Base-by-base conservation (phyloP, 2,797 vertebrate species). In the Melanotaenia parkinsoni region DNA sequence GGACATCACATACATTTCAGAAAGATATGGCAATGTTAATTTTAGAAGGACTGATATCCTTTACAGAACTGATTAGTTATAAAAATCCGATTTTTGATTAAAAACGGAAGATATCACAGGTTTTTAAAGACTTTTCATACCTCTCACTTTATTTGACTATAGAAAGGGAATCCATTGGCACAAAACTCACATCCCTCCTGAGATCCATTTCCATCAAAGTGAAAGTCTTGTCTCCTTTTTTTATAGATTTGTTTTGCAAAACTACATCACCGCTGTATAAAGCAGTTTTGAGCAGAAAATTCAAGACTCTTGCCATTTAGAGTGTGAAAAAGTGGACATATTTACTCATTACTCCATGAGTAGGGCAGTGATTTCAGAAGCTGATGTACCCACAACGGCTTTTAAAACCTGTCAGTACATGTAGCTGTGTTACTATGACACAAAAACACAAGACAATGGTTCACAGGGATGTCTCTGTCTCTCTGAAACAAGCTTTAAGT, bases 191-290 rank as follows among this genome's bases (percentile, higher is more conserved):
- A 54, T 51, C 32, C 33, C 53, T 54, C 20, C 14, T 30, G 22
- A 76, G 58, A 65, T 64, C n/a, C 0, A 1, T 66, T 61, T 66
- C 28, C 18, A 63, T 75, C 40, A 58, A 63, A 75, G 53, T 35
- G 20, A 75, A 57, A 57, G 38, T 47, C 8, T 30, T 30, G 1
- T 24, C 28, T 35, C n/a, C 4, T 4, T 56, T 68, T 2, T 11
- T 47, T 43, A 28, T 1, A 5, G 24, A 2, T 12, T 47, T 77
- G 22, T 45, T 38, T 33, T 61, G 18, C 5, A 16, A 16, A 2
- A 16, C 57, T 43, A 72, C 37, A 61, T 62, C 56, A 47, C 20
- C 47, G 33, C 20, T 16, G 28, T 62, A 32, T 47, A 35, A 51
- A 60, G 22, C 18, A 45, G 40, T 60, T 63, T 43, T 18, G 24